These are phyloP conservation scores for Acronicta alni DNA, from an alignment of 2,888 invertebrate genomes.

Conservation along the genomic window DNA sequence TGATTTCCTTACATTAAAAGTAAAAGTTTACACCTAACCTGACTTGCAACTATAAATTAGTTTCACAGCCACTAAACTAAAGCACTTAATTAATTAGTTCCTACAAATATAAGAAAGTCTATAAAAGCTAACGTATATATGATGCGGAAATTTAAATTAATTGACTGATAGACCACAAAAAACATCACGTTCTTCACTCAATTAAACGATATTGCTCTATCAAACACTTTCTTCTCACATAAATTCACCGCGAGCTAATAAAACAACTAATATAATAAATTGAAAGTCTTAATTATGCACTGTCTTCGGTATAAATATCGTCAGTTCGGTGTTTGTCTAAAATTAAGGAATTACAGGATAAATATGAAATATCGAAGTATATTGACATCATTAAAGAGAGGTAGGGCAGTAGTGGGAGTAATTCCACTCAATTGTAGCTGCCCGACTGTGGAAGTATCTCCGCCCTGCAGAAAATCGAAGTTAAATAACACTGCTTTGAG, in stretches of 20 bases:
- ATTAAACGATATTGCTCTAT: slow-evolving; percentile 3
- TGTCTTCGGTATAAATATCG: not conserved
- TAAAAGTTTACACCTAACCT: slow-evolving; percentile 36
- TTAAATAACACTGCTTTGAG: too few species aligned
- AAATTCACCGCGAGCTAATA: slow-evolving; percentile 29
- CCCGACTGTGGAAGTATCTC: too few species aligned
- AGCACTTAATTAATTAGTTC: slow-evolving; percentile 37
- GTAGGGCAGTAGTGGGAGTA: too few species aligned
- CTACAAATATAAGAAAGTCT: slow-evolving; percentile 27
- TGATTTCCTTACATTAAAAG: slow-evolving; percentile 45
- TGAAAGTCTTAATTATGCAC: slow-evolving; percentile 16
- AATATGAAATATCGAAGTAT: too few species aligned
- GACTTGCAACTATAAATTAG: slow-evolving; percentile 19
- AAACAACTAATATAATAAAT: slow-evolving; percentile 7
- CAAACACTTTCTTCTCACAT: slow-evolving; percentile 31
- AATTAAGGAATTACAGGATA: too few species aligned
- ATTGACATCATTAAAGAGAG: too few species aligned
- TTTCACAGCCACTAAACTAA: slow-evolving; percentile 21
- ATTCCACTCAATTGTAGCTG: too few species aligned
- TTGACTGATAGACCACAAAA: slow-evolving; percentile 6
- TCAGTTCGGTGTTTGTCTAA: not conserved
- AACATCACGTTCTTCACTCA: slow-evolving; percentile 15
- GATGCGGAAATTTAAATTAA: slow-evolving; percentile 19
- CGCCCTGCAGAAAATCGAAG: too few species aligned
- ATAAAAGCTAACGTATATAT: slow-evolving; percentile 18